Evolutionary conservation across 2,113 vertebrate genomes (phyloP).

Genomic region (Lucifuga dentata): DNA sequence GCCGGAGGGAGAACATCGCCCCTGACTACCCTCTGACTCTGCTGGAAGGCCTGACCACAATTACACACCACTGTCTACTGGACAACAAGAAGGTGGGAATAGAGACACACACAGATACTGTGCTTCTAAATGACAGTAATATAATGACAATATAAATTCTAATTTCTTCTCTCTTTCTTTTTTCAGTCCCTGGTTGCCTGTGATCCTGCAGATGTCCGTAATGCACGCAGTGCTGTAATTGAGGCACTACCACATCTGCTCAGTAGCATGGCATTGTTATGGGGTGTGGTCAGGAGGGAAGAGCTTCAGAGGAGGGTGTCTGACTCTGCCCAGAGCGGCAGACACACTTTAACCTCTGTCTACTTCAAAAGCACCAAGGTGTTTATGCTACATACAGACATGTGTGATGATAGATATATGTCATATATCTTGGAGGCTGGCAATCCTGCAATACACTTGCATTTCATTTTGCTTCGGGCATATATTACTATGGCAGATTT

Average conservation of each 20-base stretch:
- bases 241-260: constrained; percentile 91
- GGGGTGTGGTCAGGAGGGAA: constrained; percentile 88
- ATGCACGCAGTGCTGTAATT: constrained; percentile 91
- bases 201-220: constrained; percentile 88
- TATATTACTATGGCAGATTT: background rate
- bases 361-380: constrained; percentile 96
- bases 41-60: constrained; percentile 93
- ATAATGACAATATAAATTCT: background rate
- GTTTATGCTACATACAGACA: constrained; percentile 34
- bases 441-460: no score
- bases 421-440: no score
- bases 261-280: constrained; percentile 90
- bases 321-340: constrained; percentile 83
- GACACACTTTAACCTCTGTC: constrained; percentile 88
- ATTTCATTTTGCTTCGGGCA: no score
- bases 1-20: constrained; percentile 91
- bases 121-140: background rate
- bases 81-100: constrained; percentile 90
- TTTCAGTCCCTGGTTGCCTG: constrained; percentile 77
- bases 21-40: constrained; percentile 97
- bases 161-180: background rate
- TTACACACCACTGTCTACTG: constrained; percentile 93
- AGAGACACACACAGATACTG: background rate
- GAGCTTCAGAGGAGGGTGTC: constrained; percentile 85
- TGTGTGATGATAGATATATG: background rate